These are phyloP conservation scores for Sebastes fasciatus DNA, from an alignment of 2,113 vertebrate genomes.

Conservation along the genomic window DNA sequence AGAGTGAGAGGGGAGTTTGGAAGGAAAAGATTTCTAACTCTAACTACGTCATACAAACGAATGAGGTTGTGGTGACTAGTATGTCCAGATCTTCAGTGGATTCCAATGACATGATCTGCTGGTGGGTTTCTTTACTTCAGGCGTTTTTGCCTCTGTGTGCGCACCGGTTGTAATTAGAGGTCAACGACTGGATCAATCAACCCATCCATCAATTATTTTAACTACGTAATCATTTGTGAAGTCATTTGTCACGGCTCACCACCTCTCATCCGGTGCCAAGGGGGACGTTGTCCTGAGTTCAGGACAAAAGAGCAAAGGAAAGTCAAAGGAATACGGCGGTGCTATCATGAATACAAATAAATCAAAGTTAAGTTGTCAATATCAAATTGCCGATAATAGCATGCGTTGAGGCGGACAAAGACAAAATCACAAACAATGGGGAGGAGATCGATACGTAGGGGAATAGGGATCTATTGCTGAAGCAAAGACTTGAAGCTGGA, in stretches of 20 bases:
- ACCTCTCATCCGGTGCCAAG: conserved; percentile 6
- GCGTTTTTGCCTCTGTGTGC: conserved; percentile 5
- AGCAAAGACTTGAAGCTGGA: conserved; percentile 15
- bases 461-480: conserved; percentile 31
- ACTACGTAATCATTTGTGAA: conserved; percentile 56
- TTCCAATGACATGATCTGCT: not conserved
- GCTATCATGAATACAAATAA: conserved; percentile 17
- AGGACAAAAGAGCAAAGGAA: conserved; percentile 22
- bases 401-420: conserved; percentile 3
- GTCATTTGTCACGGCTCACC: conserved; percentile 53
- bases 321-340: conserved; percentile 13
- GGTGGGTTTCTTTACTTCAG: not conserved
- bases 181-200: conserved; percentile 58
- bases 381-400: conserved; percentile 12
- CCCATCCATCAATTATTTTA: conserved; percentile 51
- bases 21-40: not conserved
- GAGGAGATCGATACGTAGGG: conserved; percentile 14
- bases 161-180: conserved; percentile 45
- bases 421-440: conserved; percentile 32
- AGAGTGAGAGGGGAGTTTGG: not conserved
- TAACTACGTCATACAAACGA: not conserved
- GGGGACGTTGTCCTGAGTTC: not conserved
- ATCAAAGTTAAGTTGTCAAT: conserved; percentile 41
- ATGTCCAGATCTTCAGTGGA: not conserved
- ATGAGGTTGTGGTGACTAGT: not conserved